Evolutionary conservation across 64 coral and sea anemone genomes (phyloP), one percentile per base, ranked within the genome.

Genomic region (Stichodactyla mertensii): DNA sequence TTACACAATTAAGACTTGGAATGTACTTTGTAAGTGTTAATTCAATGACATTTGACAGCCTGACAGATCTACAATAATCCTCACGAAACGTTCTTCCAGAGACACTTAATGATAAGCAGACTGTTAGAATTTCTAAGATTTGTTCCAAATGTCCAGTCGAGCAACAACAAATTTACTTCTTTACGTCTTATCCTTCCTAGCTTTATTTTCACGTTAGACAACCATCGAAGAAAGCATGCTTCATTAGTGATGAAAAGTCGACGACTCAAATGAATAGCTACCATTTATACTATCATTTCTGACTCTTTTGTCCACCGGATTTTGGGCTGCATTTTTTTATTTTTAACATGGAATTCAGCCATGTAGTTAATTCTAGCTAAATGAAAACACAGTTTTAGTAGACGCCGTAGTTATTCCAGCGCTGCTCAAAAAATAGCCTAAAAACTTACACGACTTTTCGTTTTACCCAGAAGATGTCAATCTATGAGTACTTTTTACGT

Each of bases 11-110:
- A 52, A 53, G 51, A 81, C 78, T 18, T 81, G 78, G 53, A 55
- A 55, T 81, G 52, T 81, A 31, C 69, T 81, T 81, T 81, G 51
- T 16, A 81, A 81, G 78, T 81, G 78, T 81, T 81, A 81, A 81
- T 81, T 81, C 78, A 81, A 52, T 81, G 78, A 81, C 78, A 81
- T 81, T 20, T 81, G 78, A 81, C 78, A 81, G 53, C 10, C 36
- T 52, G 78, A 81, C 78, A 81, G 51, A 53, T 81, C 78, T 54
- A 74, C 24, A 74, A 74, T 31, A 31, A 74, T 66, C 69, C 69
- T 74, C 69, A 74, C 69, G 69, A 74, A 74, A 74, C 69, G 24
- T 74, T 74, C 69, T 26, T 74, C 69, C 26, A 74, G 69, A 11
- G 69, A 74, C 69, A 74, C 27, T 74, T 74, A 74, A 74, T 74